A percentile compares a stretch with the other conserved stretches of the same genome.
phyloP scores from a whole-genome alignment of 2,888 invertebrate genomes.

The Thecophora atra region DNA sequence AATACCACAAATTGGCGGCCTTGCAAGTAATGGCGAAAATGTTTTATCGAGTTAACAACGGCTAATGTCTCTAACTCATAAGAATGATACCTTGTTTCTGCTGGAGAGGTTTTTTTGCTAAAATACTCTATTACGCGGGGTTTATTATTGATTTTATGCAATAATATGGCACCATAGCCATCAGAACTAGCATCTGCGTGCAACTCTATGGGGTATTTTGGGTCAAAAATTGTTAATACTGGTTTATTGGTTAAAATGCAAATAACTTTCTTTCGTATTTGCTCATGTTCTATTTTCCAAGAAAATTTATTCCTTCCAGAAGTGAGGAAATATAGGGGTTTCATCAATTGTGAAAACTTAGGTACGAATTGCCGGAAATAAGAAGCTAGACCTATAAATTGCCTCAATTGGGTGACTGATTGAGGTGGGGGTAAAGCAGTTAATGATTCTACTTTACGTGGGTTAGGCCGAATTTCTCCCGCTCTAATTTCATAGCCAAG shows the following conservation, averaged over 20 bases:
- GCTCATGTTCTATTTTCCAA: conserved; percentile 31
- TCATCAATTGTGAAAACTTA: conserved; percentile 34
- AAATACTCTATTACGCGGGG: conserved; percentile 37
- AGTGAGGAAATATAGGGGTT: conserved; percentile 30
- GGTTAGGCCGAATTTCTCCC: conserved; percentile 25
- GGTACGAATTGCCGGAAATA: conserved; percentile 35
- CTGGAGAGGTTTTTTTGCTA: conserved; percentile 35
- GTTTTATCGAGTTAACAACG: conserved; percentile 42
- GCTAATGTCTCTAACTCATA: conserved; percentile 45
- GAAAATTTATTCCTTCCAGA: neutral
- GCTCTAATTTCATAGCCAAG: conserved; percentile 25
- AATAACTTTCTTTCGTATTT: conserved; percentile 33
- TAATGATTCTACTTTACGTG: conserved; percentile 33
- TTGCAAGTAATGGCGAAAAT: conserved; percentile 45
- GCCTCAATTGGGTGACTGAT: conserved; percentile 15
- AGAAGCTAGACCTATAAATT: conserved; percentile 29
- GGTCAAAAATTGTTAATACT: conserved; percentile 44
- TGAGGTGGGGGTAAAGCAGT: conserved; percentile 30
- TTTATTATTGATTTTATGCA: conserved; percentile 18
- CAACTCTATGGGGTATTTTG: conserved; percentile 42
- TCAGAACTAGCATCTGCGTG: conserved; percentile 41
- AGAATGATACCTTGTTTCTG: conserved; percentile 42
- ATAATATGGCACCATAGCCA: conserved; percentile 21
- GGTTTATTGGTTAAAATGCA: conserved; percentile 37
- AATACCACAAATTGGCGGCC: conserved; percentile 37